These are phyloP conservation scores for Eptesicus fuscus DNA, from an alignment of 2,113 vertebrate species.

Conservation along the genomic window DNA sequence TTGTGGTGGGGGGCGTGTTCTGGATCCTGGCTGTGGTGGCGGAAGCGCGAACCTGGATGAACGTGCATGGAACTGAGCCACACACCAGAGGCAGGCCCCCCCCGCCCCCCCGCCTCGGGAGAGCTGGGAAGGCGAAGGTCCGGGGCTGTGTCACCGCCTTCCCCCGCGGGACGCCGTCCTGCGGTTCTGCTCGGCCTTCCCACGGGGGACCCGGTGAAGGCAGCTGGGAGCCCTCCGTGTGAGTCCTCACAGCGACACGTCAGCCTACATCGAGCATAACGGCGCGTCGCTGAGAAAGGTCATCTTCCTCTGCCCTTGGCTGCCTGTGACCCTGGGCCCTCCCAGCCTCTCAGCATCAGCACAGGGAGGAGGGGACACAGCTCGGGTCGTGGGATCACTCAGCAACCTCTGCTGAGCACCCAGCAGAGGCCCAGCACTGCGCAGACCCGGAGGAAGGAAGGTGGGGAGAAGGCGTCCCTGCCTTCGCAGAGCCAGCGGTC, in stretches of 20 bases:
- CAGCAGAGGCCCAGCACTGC: neutral
- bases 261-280: neutral
- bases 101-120: too few relatives aligned
- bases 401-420: neutral
- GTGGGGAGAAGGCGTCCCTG: neutral
- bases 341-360: neutral
- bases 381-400: neutral
- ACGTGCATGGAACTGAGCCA: fast-evolving
- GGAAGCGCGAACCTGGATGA: neutral
- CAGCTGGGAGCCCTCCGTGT: neutral
- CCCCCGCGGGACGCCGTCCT: fast-evolving
- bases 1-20: fast-evolving
- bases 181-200: neutral
- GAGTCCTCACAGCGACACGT: neutral
- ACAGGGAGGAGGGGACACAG: neutral
- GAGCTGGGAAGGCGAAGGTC: too few relatives aligned
- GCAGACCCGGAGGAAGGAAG: too few relatives aligned
- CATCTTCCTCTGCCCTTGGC: neutral
- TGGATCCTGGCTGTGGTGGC: neutral
- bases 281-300: neutral
- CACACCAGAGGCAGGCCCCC: fast-evolving
- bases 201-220: neutral
- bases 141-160: neutral
- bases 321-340: neutral
- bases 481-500: neutral